phyloP scores from a whole-genome alignment of 2,113 vertebrate species.

The Equus quagga region DNA sequence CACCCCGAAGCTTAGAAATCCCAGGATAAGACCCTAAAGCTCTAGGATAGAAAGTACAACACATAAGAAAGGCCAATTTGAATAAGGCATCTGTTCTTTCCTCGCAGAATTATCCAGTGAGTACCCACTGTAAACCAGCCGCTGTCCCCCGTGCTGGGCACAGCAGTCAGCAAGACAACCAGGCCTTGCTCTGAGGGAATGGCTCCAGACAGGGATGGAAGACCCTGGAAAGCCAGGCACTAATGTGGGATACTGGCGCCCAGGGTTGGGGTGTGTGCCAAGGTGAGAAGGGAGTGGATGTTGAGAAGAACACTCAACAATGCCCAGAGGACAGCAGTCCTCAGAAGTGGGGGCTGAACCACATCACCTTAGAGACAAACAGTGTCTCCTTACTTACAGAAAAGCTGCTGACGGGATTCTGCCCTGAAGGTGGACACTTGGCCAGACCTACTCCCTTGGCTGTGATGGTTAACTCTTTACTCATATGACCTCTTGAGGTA shows the following conservation, averaged over 20 bases:
- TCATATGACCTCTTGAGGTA: not conserved
- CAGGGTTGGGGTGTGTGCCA: fast-evolving
- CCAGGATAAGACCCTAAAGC: not conserved
- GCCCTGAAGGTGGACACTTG: not conserved
- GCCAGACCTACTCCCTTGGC: no score
- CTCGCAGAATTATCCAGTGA: not conserved
- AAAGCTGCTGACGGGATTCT: not conserved
- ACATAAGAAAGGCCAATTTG: fast-evolving
- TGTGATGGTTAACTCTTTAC: not conserved
- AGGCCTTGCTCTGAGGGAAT: fast-evolving
- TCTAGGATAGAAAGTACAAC: not conserved
- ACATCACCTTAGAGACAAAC: not conserved
- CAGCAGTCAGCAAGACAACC: not conserved
- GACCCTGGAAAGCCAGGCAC: not conserved
- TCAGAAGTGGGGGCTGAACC: not conserved
- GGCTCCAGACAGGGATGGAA: no score
- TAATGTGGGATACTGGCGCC: no score
- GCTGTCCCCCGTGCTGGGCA: not conserved
- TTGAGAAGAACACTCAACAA: not conserved
- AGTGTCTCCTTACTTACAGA: not conserved
- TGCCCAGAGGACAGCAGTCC: not conserved
- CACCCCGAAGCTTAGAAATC: not conserved
- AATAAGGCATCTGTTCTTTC: not conserved
- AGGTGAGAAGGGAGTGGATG: no score
- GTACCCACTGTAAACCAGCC: not conserved